phyloP scores from a whole-genome alignment of 2,113 vertebrate genomes.

The Xiphias gladius region DNA sequence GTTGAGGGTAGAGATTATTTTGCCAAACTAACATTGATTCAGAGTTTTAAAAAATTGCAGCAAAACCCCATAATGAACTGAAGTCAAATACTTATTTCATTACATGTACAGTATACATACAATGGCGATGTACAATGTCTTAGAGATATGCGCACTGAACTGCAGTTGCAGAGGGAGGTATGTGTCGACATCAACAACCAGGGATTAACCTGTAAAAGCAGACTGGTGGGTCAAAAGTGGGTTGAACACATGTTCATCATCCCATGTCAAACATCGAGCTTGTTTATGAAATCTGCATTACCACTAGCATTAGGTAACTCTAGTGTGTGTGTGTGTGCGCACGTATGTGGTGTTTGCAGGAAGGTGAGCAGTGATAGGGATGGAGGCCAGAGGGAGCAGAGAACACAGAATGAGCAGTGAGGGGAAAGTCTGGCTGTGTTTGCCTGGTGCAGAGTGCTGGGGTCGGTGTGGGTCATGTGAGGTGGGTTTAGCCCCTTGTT shows the following conservation, averaged over 20 bases:
- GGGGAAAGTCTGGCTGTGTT: constrained; percentile 19
- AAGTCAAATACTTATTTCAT: background rate
- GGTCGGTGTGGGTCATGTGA: constrained; percentile 49
- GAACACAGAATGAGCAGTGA: constrained; percentile 21
- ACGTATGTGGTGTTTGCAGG: background rate
- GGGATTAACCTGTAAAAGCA: constrained; percentile 21
- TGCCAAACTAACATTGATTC: no score
- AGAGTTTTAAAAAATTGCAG: no score
- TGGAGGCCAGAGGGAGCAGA: constrained; percentile 18
- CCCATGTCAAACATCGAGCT: constrained; percentile 7
- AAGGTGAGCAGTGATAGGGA: constrained; percentile 2
- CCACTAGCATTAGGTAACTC: constrained; percentile 14
- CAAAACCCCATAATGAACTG: no score
- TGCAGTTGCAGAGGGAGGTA: background rate
- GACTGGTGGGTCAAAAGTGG: background rate
- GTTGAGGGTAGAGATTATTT: no score
- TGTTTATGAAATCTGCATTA: constrained; percentile 26
- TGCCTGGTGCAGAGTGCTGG: constrained; percentile 10
- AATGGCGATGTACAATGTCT: background rate
- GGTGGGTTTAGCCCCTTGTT: constrained; percentile 34
- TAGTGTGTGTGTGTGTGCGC: constrained; percentile 1
- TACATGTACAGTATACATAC: background rate
- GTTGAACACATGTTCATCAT: constrained; percentile 22
- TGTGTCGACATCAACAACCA: constrained; percentile 2
- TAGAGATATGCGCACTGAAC: background rate